These are phyloP conservation scores for Cheilosia vernalis DNA, from an alignment of 2,888 invertebrate species.

Conservation along the genomic window DNA sequence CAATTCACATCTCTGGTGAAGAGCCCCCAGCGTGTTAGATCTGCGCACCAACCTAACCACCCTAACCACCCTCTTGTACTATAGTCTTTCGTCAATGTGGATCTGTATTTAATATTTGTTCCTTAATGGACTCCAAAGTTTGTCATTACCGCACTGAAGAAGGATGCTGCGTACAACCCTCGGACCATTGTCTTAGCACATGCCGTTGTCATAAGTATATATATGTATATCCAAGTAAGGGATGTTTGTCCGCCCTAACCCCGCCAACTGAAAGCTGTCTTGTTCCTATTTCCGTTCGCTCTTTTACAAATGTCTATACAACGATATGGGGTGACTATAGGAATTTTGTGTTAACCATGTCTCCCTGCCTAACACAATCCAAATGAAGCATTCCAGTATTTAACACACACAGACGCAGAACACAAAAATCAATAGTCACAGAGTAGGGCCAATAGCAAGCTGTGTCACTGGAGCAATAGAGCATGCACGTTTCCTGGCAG, in stretches of 20 bases:
- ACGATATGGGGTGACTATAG: conserved; percentile 24
- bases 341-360: conserved; percentile 43
- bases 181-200: conserved; percentile 12
- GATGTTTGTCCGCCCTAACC: conserved; percentile 4
- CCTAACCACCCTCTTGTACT: not conserved
- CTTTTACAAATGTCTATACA: conserved; percentile 34
- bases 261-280: not conserved
- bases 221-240: conserved; percentile 12
- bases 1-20: conserved; percentile 18
- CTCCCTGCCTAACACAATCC: conserved; percentile 49
- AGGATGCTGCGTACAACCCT: conserved; percentile 46
- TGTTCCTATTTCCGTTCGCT: conserved; percentile 23
- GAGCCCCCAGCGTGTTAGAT: conserved; percentile 3
- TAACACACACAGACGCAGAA: conserved; percentile 54
- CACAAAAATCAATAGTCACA: conserved; percentile 63
- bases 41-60: conserved; percentile 35
- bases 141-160: conserved; percentile 52
- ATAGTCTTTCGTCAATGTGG: not conserved
- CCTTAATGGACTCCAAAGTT: conserved; percentile 67
- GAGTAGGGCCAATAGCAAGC: conserved; percentile 64
- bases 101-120: conserved; percentile 45
- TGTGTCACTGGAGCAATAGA: conserved; percentile 35
- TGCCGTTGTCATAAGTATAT: conserved; percentile 17
- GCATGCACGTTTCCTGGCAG: conserved; percentile 45
- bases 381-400: conserved; percentile 52